Evolutionary conservation across 2,797 vertebrate species (phyloP), one percentile per base, ranked within the genome.

Genomic region (Babyrousa celebensis): DNA sequence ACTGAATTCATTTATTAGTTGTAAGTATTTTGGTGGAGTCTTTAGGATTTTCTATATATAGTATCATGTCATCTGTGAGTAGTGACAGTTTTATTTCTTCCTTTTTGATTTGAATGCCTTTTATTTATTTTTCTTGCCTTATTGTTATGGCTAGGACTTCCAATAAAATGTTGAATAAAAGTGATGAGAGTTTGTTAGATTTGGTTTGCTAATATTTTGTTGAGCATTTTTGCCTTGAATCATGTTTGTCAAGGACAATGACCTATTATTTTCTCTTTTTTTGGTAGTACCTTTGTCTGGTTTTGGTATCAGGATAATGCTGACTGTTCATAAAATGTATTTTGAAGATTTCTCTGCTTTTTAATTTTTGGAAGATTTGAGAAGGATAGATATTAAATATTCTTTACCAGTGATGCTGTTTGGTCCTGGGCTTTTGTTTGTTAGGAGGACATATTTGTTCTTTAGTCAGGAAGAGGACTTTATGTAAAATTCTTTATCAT

Each of bases 381-480:
- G 18, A 77, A 77, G 27, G 12, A 77, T 21, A 32, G 52, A 56
- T 56, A 21, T 21, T 32, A 52, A 56, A 56, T 77, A 32, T 77
- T 77, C 29, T 52, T 56, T 20, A 4, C 52, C 48, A 56, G 29
- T n/a, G 29, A 77, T n/a, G 17, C 29, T 54, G 17, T 77, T 52
- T 77, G 48, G 48, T 54, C 74, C 74, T 77, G 48, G 48, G 27
- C 18, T 77, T 77, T 4, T 77, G 48, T 77, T 77, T 77, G 11
- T 56, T 77, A 3, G 75, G 23, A 77, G 18, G 29, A 77, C 10
- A 56, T 18, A 56, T 77, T 84, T 78, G 25, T 56, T 82, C 32
- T 95, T 58, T 77, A 88, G 72, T 20, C 52, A 77, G 56, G 23
- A 75, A 91, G 88, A 94, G 36, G n/a, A 85, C 21, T 25, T 93